Conservation (phyloP, 2,888 invertebrate genomes). For the Sisyra nigra region DNA sequence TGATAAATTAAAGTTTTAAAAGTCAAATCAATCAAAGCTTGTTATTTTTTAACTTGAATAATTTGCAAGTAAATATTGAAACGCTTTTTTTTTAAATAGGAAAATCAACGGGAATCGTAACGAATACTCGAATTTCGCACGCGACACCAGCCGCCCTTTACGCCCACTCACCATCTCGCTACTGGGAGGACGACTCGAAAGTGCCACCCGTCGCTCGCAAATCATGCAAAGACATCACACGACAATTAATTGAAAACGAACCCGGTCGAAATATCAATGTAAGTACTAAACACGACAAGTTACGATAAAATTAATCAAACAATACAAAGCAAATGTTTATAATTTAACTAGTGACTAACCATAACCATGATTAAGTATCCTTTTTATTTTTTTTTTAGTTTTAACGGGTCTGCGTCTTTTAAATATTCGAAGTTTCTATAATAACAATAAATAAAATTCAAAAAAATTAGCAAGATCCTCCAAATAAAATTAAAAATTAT, state of each 20-base stretch:
- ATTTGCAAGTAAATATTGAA: too few relatives aligned
- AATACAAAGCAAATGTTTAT: neutral
- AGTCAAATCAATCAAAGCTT: too few relatives aligned
- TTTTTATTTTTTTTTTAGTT: neutral
- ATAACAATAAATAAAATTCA: too few relatives aligned
- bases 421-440: too few relatives aligned
- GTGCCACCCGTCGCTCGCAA: slow-evolving; percentile 52
- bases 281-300: slow-evolving; percentile 17
- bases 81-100: slow-evolving; percentile 27
- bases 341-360: too few relatives aligned
- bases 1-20: too few relatives aligned
- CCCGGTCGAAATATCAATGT: slow-evolving; percentile 62
- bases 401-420: too few relatives aligned
- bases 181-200: slow-evolving; percentile 67
- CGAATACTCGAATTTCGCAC: slow-evolving; percentile 63
- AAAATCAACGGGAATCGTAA: slow-evolving; percentile 67
- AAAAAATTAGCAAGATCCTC: too few relatives aligned
- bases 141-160: slow-evolving; percentile 65
- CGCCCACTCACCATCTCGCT: slow-evolving; percentile 56
- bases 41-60: too few relatives aligned
- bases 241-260: slow-evolving; percentile 61
- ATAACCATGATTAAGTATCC: neutral
- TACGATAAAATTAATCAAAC: neutral
- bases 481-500: too few relatives aligned
- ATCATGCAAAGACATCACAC: slow-evolving; percentile 62